Evolutionary conservation across 2,888 invertebrate species (phyloP), one percentile per base, ranked within the genome.

Genomic region (Heteropelma amictum): DNA sequence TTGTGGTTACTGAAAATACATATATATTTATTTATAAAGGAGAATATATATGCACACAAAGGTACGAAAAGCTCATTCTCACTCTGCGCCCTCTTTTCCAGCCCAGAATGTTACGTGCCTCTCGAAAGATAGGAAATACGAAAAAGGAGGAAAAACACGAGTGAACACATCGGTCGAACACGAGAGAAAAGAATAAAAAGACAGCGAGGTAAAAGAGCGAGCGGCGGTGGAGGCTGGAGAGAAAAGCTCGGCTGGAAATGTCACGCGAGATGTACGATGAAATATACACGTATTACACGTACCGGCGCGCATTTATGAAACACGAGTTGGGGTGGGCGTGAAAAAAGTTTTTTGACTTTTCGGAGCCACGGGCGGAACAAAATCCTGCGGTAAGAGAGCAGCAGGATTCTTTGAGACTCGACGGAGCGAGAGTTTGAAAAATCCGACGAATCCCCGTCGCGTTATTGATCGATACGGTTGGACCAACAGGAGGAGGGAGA

Each of bases 211-310:
- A 10, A 10, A 42, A 19, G 19, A 42, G 45, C 33, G 23, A 33
- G 17, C 17, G n/a, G 38, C 30, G 12, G 42, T 14, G 23, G 30
- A 60, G 51, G 63, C 51, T 64, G 64, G n/a, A n/a, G n/a, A n/a
- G n/a, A 64, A 69, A 58, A 73, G 61, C 54, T 63, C 63, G 54
- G 49, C 61, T 42, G 63, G 56, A 64, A 64, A 69, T 51, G 51
- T 47, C 64, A 49, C 49, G 26, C 51, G 30, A 30, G 42, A 53
- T 58, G 58, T 23, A 49, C 47, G 60, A 63, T 47, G 61, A 61
- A 40, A 40, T n/a, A n/a, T n/a, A n/a, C n/a, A n/a, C n/a, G n/a
- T n/a, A n/a, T n/a, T n/a, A n/a, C n/a, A n/a, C n/a, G n/a, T n/a
- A n/a, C n/a, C n/a, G n/a, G n/a, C n/a, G n/a, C n/a, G n/a, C n/a